Base-by-base conservation (phyloP, 2,888 invertebrate species). In the Lasioglossum leucozonium region DNA sequence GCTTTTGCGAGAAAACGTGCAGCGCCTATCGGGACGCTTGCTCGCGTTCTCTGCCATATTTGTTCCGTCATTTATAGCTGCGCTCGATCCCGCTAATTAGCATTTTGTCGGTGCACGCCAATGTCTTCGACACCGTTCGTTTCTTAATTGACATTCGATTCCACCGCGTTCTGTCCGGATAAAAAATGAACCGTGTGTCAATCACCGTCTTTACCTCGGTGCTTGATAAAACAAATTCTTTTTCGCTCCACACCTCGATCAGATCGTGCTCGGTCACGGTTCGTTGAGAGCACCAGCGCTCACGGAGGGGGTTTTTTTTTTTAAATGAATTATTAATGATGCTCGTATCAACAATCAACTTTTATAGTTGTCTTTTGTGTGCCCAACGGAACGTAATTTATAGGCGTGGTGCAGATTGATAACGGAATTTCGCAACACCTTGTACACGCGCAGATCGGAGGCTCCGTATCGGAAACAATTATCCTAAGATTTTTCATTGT, bases 11-110 rank as follows among this genome's bases (percentile, higher is more conserved):
- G 37, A 74, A n/a, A 55, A 2, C 26, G 40, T 18, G 62, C 18
- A 51, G 44, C 67, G 81, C 47, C 42, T 16, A 42, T 3, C 37
- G 2, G 18, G 3, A n/a, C 1, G n/a, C 42, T 40, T 62, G 37
- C 11, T 51, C 10, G 34, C 71, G 26, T 73, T 67, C 72, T 65
- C 47, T 40, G 18, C 5, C 73, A 16, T n/a, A 13, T 73, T 76
- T 22, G 11, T 6, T 62, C 26, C 18, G n/a, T 37, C 2, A 37
- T n/a, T 47, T 62, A 44, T 62, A 34, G 11, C 22, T 34, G 65
- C 22, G 4, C n/a, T 34, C 44, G 13, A 16, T 65, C 26, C 16
- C 5, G 4, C 26, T 30, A 76, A 30, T 30, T 30, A 65, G 3
- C 65, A 34, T 65, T 65, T 65, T 18, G 8, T 10, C 10, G 65